Evolutionary conservation across 2,113 vertebrate genomes (phyloP), one percentile per base, ranked within the genome.

Genomic region (Neogale vison): DNA sequence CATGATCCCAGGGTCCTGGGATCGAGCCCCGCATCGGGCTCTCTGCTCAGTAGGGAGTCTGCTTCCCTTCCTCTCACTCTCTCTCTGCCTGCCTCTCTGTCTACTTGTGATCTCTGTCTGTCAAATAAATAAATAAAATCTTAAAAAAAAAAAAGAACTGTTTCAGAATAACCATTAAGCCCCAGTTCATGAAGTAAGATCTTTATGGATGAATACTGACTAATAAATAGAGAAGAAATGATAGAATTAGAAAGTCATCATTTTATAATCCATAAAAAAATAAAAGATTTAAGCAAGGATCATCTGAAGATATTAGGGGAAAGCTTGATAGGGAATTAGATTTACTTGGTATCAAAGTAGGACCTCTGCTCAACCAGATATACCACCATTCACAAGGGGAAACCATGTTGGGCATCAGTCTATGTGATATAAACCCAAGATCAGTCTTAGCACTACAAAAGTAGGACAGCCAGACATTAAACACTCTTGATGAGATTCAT

Each of bases 171-270:
- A 77, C 39, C n/a, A 55, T 29, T 67, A 83, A 95, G 57, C 11
- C 47, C 57, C 63, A 50, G 34, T 50, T 59, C 21, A 69, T 50
- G 61, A 95, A 61, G 7, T 34, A 90, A 36, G 15, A 59, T 34
- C 80, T 82, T 80, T 92, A 85, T 61, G 76, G 69, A 13, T 74
- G n/a, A 92, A 50, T 52, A 79, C 13, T 72, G 59, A n/a, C 13
- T 89, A 84, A 14, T 47, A 72, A 55, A 95, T 82, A 21, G 29
- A 83, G 31, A 95, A 92, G 67, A 67, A 81, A 76, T 69, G 18
- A 80, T 82, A 86, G 52, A 76, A 93, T 81, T 77, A 45, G 82
- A 86, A 95, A 95, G 52, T 77, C 31, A 88, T 6, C 36, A 65
- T 55, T 76, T 72, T 83, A 26, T 36, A 74, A 72, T 42, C 42